Conservation (phyloP, 30 jellyfish, hydroid and myxozoan genomes). For the Hydra vulgaris region DNA sequence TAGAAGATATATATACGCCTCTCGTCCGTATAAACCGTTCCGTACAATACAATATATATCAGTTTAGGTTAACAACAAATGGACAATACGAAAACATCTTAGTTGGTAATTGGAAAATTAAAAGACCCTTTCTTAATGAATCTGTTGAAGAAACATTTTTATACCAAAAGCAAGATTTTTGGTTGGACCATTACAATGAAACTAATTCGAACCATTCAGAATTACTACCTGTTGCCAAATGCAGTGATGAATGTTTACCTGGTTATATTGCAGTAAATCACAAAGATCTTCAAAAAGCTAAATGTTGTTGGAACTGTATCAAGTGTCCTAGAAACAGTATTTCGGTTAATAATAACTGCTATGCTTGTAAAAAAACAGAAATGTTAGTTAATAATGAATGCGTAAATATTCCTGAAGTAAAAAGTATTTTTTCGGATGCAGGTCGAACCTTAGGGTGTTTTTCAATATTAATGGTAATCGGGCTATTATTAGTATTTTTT, state of each 20-base stretch:
- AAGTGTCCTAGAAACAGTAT: slow-evolving; percentile 39
- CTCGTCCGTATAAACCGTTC: not conserved
- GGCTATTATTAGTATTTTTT: slow-evolving; percentile 36
- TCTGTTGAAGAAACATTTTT: not conserved
- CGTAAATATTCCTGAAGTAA: slow-evolving; percentile 36
- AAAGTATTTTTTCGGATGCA: slow-evolving; percentile 1
- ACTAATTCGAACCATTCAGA: not conserved
- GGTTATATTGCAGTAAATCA: slow-evolving; percentile 25
- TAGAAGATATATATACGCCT: not conserved
- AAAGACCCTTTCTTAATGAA: not conserved
- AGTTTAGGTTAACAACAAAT: not conserved
- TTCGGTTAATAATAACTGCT: slow-evolving; percentile 45
- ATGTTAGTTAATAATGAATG: slow-evolving; percentile 4
- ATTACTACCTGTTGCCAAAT: slow-evolving; percentile 19
- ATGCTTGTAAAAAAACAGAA: slow-evolving; percentile 34
- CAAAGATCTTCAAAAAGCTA: not conserved
- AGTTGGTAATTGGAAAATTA: not conserved
- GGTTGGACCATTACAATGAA: not conserved
- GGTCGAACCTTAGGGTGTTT: slow-evolving; percentile 22
- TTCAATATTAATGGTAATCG: slow-evolving; percentile 13
- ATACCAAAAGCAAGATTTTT: not conserved
- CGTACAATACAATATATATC: not conserved
- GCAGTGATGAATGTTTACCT: slow-evolving; percentile 50
- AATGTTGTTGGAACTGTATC: slow-evolving; percentile 73
- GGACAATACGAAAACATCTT: not conserved